A percentile compares a stretch with the other conserved stretches of the same genome.
Evolutionary conservation across 2,797 vertebrate species (phyloP).

Genomic region (Zalophus californianus): DNA sequence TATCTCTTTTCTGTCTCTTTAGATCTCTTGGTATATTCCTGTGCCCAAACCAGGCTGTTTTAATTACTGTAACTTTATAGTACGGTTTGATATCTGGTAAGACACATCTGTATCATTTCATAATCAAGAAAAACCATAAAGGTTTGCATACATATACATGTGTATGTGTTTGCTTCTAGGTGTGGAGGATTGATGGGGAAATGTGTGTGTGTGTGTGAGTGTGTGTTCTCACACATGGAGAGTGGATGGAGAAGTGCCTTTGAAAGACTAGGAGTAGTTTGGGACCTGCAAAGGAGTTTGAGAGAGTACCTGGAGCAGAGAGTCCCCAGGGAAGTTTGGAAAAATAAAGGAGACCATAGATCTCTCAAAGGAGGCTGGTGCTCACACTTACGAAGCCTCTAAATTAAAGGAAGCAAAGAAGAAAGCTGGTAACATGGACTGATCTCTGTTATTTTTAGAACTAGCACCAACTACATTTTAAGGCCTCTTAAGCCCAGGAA

Average conservation of each 20-base stretch:
- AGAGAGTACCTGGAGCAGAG: not conserved
- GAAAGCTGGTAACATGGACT: not conserved
- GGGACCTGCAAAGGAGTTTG: not conserved
- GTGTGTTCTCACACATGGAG: not conserved
- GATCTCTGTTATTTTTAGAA: not conserved
- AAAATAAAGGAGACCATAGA: not conserved
- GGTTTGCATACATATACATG: not conserved
- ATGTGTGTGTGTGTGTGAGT: not conserved
- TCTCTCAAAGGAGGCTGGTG: not conserved
- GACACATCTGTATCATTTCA: not conserved
- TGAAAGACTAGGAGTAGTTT: not conserved
- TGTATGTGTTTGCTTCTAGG: not conserved
- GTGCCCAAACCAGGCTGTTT: not conserved
- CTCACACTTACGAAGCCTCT: not conserved
- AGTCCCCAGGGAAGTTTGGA: not conserved
- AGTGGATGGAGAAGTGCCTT: not conserved
- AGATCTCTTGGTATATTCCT: not conserved
- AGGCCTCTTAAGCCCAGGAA: not conserved
- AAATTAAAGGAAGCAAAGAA: not conserved
- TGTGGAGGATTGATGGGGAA: not conserved
- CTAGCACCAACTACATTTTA: not conserved
- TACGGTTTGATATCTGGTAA: not conserved
- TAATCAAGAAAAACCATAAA: not conserved
- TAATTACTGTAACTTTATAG: not conserved
- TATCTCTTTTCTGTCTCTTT: not conserved